Base-by-base conservation (phyloP, 1,140 invertebrate genomes). In the Macrotrachela quadricornifera region DNA sequence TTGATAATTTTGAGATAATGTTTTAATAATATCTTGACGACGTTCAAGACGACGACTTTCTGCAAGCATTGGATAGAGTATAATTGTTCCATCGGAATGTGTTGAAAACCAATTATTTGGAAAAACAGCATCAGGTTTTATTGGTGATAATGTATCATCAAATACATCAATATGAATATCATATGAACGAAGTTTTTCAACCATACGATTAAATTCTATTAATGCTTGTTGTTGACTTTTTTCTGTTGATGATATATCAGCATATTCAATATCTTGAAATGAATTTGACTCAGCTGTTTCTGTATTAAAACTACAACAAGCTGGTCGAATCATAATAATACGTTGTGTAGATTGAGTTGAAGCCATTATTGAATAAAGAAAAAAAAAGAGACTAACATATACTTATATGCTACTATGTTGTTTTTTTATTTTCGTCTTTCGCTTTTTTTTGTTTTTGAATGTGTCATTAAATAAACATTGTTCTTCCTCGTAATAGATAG, bases 41-140 rank as follows among this genome's bases (percentile, higher is more conserved):
- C 59, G 37, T 46, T 62, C 61, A 8, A 51, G 14, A 38, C 57
- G 45, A 16, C 61, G 51, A 43, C 44, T 60, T 11, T 39, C 8
- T 6, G 58, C 48, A 38, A 51, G 57, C 58, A 62, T 60, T 12
- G 61, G 59, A 50, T 56, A 59, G 0, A 61, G 10, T 16, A 53
- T 51, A 6, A 61, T 49, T 10, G 48, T 57, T 6, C 55, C 57
- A 1, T 57, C 46, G 40, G 38, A 39, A 47, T 59, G 58, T 36
- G 41, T 56, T 3, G 57, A 54, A 45, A 61, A 55, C 59, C 59
- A 61, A 49, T 62, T 62, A 41, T 62, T 62, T 1, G 61, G 61
- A 40, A 60, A 62, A 18, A 62, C 51, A 6, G 59, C 56, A 55
- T 61, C 58, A 4, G 61, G 51, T n/a, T 59, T 60, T 3, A 44